Percentiles rank a stretch among this genome's conserved stretches.
These are phyloP conservation scores for Melanophora roralis DNA, from an alignment of 2,888 invertebrate species.

Conservation along the genomic window DNA sequence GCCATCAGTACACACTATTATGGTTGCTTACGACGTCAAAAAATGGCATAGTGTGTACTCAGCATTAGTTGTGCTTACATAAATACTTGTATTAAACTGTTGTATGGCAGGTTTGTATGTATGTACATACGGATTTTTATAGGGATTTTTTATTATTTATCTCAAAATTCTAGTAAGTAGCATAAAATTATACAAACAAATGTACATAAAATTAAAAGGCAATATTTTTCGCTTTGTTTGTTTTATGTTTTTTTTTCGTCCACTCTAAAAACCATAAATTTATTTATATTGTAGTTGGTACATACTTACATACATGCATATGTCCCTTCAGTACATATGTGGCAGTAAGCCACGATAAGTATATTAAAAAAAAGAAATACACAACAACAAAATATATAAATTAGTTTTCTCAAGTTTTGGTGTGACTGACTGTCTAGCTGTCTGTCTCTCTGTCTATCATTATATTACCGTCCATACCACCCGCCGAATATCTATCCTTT, in stretches of 20 bases:
- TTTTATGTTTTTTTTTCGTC: background rate
- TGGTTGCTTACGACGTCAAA: no score
- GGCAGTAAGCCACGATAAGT: no score
- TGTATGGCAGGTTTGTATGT: no score
- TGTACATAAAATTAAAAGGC: background rate
- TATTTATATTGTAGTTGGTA: background rate
- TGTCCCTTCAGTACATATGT: no score
- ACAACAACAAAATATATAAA: background rate
- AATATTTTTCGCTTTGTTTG: background rate
- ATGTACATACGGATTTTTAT: background rate
- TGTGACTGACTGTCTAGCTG: background rate
- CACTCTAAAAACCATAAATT: background rate
- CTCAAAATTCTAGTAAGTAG: background rate
- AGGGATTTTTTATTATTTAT: background rate
- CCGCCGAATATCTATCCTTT: background rate
- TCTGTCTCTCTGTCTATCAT: background rate
- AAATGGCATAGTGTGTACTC: no score
- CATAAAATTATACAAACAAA: constrained; percentile 4
- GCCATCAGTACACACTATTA: no score
- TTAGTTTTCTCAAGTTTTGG: constrained; percentile 1
- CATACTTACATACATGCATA: background rate
- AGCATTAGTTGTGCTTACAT: no score
- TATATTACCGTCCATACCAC: background rate
- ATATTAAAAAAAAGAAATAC: background rate
- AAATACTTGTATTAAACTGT: no score